phyloP scores from a whole-genome alignment of 1,140 invertebrate genomes.

The Drosophila willistoni region DNA sequence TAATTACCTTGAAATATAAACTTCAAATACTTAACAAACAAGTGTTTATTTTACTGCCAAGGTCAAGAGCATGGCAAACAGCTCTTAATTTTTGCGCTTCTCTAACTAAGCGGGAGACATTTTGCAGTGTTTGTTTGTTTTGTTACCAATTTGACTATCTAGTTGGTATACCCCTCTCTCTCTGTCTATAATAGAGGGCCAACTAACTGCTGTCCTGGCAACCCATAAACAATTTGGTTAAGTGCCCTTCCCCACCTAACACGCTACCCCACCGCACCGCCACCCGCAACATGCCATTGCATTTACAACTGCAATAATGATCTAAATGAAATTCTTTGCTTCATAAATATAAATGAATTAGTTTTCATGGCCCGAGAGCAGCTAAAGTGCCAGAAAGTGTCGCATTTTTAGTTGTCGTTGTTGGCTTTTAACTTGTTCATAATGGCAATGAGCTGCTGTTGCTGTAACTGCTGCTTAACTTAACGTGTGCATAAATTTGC shows the following conservation, averaged over 20 bases:
- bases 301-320: constrained; percentile 34
- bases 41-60: neutral
- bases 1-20: constrained; percentile 1
- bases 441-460: constrained; percentile 42
- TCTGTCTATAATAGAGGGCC: neutral
- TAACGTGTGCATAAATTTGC: constrained; percentile 52
- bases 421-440: constrained; percentile 44
- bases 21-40: neutral
- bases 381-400: constrained; percentile 37
- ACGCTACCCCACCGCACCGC: no score
- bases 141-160: neutral
- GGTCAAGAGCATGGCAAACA: neutral
- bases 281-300: constrained; percentile 22
- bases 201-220: constrained; percentile 15
- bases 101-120: no score
- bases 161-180: constrained; percentile 4
- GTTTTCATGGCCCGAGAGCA: constrained; percentile 59
- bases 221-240: constrained; percentile 49
- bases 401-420: constrained; percentile 44
- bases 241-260: constrained; percentile 20
- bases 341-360: constrained; percentile 80
- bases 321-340: constrained; percentile 57
- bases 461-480: constrained; percentile 29
- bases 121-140: neutral
- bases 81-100: neutral